Evolutionary conservation across 2,888 invertebrate genomes (phyloP).

Genomic region (Aporophyla lueneburgensis): DNA sequence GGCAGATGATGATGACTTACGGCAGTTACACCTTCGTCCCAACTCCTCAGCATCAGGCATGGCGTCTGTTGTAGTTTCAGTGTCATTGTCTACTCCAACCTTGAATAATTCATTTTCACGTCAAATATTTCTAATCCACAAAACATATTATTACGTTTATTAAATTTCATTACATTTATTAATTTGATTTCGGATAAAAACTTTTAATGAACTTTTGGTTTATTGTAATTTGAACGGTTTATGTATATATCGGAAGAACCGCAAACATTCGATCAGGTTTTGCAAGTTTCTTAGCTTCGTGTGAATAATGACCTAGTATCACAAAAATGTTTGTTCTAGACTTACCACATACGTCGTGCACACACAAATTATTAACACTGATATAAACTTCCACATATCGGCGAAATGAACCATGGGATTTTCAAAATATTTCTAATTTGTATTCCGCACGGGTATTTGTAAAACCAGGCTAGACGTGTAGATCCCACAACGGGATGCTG

Average conservation of each 20-base stretch:
- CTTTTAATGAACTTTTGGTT: not conserved
- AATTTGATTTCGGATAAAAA: not conserved
- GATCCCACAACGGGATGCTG: slow-evolving; percentile 73
- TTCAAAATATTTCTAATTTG: slow-evolving; percentile 16
- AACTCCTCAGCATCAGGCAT: slow-evolving; percentile 65
- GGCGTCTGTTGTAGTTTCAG: slow-evolving; percentile 27
- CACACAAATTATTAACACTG: slow-evolving; percentile 55
- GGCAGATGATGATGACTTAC: slow-evolving; percentile 69
- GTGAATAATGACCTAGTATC: not conserved
- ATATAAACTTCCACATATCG: slow-evolving; percentile 60
- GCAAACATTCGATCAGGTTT: not conserved
- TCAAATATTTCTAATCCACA: not conserved
- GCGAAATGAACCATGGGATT: not conserved
- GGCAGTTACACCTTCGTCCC: slow-evolving; percentile 80
- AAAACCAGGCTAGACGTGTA: slow-evolving; percentile 61
- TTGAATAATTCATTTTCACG: slow-evolving; percentile 51
- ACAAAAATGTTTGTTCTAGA: not conserved
- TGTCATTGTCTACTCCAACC: slow-evolving; percentile 66
- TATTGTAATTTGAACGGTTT: not conserved
- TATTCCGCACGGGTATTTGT: slow-evolving; percentile 30
- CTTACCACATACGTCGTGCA: slow-evolving; percentile 62
- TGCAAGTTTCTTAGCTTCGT: not conserved
- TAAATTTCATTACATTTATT: no score
- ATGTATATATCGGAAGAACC: not conserved
- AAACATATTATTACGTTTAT: no score